Conservation (phyloP, 2,797 vertebrate genomes). For the Ctenochaetus hawaiiensis region DNA sequence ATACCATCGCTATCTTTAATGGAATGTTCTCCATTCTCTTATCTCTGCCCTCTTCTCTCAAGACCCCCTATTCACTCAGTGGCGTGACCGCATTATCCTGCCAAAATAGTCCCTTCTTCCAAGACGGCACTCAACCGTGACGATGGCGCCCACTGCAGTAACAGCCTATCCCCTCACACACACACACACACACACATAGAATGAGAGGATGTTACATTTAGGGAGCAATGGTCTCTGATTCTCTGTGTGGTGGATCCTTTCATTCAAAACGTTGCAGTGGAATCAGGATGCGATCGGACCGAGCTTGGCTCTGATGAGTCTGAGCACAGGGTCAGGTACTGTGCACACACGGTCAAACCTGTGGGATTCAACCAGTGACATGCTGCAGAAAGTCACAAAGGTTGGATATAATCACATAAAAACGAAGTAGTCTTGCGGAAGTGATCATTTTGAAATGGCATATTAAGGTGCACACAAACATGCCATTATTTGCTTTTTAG, state of each 20-base stretch:
- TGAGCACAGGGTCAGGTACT: slow-evolving; percentile 17
- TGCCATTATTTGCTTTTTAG: background rate
- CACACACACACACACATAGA: slow-evolving; percentile 19
- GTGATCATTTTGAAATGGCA: background rate
- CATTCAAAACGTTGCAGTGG: slow-evolving; percentile 34
- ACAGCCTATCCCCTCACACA: slow-evolving; percentile 48
- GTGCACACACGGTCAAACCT: slow-evolving; percentile 3
- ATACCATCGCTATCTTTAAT: slow-evolving; percentile 79
- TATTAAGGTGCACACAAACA: background rate
- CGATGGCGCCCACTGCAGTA: slow-evolving; percentile 62
- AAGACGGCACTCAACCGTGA: slow-evolving; percentile 71
- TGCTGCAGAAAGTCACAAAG: background rate
- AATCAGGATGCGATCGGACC: slow-evolving; percentile 1
- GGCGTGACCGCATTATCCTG: slow-evolving; percentile 71
- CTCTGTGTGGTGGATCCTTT: slow-evolving; percentile 32
- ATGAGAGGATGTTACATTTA: slow-evolving; percentile 52
- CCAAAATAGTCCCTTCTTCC: slow-evolving; percentile 73
- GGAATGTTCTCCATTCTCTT: slow-evolving; percentile 78
- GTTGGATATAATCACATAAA: background rate
- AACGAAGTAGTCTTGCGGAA: background rate
- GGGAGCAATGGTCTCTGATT: slow-evolving; percentile 33
- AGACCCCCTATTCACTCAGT: slow-evolving; percentile 70
- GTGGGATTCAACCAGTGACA: background rate
- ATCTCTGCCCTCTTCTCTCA: slow-evolving; percentile 74
- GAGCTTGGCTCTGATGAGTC: slow-evolving; percentile 1